A percentile compares a stretch with the other conserved stretches of the same genome.
Evolutionary conservation across 2,113 vertebrate genomes (phyloP).

Genomic region (Psilopogon haemacephalus): DNA sequence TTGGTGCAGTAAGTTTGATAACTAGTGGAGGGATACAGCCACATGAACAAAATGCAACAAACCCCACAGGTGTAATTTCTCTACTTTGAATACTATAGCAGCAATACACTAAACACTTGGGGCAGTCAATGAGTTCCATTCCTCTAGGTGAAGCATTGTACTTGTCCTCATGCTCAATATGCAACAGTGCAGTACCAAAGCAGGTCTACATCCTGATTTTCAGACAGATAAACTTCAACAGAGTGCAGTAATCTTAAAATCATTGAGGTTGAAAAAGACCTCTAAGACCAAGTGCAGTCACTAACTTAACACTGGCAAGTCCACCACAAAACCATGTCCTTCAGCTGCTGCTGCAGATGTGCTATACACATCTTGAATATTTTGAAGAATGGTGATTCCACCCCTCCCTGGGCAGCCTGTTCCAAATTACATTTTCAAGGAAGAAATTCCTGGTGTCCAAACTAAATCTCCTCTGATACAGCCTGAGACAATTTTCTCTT

Average conservation of each 20-base stretch:
- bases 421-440: too few species aligned
- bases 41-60: not conserved
- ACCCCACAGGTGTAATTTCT: not conserved
- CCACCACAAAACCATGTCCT: too few species aligned
- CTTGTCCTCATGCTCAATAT: not conserved
- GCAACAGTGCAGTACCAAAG: not conserved
- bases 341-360: too few species aligned
- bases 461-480: too few species aligned
- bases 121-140: not conserved
- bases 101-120: not conserved
- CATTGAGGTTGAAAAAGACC: too few species aligned
- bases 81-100: not conserved
- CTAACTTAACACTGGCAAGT: too few species aligned
- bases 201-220: not conserved
- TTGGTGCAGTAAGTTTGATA: not conserved
- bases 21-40: not conserved
- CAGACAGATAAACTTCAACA: not conserved
- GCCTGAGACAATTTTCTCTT: too few species aligned
- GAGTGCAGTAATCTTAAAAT: not conserved
- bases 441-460: too few species aligned
- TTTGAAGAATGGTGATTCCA: too few species aligned
- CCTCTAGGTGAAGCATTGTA: not conserved
- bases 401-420: too few species aligned
- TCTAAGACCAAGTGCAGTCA: too few species aligned
- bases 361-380: too few species aligned